phyloP scores from a whole-genome alignment of 2,113 vertebrate genomes.

The Carollia perspicillata region DNA sequence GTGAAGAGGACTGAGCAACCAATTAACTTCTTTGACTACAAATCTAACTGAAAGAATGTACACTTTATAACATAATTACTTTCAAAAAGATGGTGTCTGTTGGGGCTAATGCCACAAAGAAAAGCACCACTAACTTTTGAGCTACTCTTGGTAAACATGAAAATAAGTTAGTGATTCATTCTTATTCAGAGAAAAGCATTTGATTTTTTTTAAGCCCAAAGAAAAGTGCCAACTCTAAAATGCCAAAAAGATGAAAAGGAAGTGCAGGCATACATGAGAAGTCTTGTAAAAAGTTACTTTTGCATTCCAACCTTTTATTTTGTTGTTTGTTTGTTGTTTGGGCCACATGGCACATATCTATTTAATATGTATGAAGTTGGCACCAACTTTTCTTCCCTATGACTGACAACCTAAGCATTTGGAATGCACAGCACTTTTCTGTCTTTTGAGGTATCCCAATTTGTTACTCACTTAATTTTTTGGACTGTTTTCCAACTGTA shows the following conservation, averaged over 20 bases:
- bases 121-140: neutral
- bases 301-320: constrained; percentile 4
- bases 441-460: neutral
- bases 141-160: constrained; percentile 24
- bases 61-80: neutral
- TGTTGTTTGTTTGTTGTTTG: neutral
- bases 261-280: constrained; percentile 40
- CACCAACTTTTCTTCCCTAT: constrained; percentile 19
- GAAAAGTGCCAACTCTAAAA: constrained; percentile 61
- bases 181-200: constrained; percentile 56
- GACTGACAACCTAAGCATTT: constrained; percentile 47
- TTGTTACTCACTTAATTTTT: constrained; percentile 53
- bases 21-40: constrained; percentile 40
- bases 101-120: constrained; percentile 4
- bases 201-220: constrained; percentile 1
- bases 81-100: neutral
- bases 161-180: constrained; percentile 60
- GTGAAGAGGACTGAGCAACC: neutral
- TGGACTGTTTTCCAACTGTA: constrained; percentile 23
- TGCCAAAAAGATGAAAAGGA: constrained; percentile 62
- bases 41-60: neutral
- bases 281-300: constrained; percentile 60
- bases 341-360: constrained; percentile 42
- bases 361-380: constrained; percentile 62
- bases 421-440: constrained; percentile 36